These are phyloP conservation scores for Drosophila littoralis DNA, from an alignment of 1,140 invertebrate species.

Conservation along the genomic window DNA sequence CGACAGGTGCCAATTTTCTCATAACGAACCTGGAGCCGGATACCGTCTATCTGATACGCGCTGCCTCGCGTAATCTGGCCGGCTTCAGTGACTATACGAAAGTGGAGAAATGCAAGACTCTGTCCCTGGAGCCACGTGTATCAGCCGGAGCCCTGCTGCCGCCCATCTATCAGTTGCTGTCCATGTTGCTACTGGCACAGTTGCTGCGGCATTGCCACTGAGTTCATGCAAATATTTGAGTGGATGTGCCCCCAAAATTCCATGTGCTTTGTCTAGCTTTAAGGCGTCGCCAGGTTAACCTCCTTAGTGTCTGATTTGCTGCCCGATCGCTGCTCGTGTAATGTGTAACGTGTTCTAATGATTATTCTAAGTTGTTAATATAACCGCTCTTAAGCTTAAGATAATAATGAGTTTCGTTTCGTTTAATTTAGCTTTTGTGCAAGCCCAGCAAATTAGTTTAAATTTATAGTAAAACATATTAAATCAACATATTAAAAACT, in stretches of 20 bases:
- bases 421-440: constrained; percentile 35
- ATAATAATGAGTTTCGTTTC: constrained; percentile 38
- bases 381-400: constrained; percentile 42
- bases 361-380: constrained; percentile 53
- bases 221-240: constrained; percentile 2
- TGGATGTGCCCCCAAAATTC: background rate
- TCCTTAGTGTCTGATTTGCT: constrained; percentile 59
- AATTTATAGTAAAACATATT: constrained; percentile 10
- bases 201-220: constrained; percentile 27
- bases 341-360: constrained; percentile 32
- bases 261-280: constrained; percentile 74
- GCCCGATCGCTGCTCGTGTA: constrained; percentile 19
- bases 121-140: constrained; percentile 67
- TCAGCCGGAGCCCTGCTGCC: constrained; percentile 21
- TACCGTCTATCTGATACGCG: constrained; percentile 83
- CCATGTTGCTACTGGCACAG: background rate
- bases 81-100: constrained; percentile 83
- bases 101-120: constrained; percentile 68
- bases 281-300: constrained; percentile 47
- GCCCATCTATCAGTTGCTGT: constrained; percentile 11
- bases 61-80: constrained; percentile 83
- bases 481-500: background rate
- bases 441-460: constrained; percentile 26
- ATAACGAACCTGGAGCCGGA: constrained; percentile 80
- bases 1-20: constrained; percentile 80